A percentile compares a stretch with the other conserved stretches of the same genome.
phyloP scores from a whole-genome alignment of 2,113 vertebrate species.

The Vireo altiloquus region DNA sequence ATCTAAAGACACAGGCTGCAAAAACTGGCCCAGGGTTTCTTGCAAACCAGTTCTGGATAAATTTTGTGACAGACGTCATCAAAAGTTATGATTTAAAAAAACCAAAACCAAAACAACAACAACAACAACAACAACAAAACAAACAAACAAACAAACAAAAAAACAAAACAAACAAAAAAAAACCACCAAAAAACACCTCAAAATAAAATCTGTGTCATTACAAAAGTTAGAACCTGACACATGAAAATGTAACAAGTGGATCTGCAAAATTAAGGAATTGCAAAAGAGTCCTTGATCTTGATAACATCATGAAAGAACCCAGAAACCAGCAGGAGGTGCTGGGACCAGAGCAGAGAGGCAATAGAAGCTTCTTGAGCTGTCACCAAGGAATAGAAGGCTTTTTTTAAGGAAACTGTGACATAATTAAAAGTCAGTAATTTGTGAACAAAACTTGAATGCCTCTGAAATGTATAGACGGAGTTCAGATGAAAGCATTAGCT shows the following conservation, averaged over 20 bases:
- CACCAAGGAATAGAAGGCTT: background rate
- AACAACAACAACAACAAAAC: too few species aligned
- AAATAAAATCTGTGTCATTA: background rate
- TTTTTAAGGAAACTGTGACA: background rate
- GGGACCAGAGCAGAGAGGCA: background rate
- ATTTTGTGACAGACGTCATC: background rate
- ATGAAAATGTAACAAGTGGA: background rate
- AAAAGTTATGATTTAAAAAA: background rate
- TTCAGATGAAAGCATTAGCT: background rate
- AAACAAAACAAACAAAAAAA: background rate
- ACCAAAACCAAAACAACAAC: background rate
- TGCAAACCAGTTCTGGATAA: background rate
- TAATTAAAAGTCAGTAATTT: background rate
- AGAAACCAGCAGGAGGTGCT: background rate
- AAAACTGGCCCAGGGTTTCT: background rate
- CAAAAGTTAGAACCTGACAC: background rate
- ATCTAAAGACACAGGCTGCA: background rate
- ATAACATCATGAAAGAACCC: background rate
- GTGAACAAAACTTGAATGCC: background rate
- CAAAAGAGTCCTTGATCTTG: background rate
- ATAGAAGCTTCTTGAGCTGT: background rate
- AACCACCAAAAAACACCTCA: background rate
- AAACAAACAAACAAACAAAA: too few species aligned
- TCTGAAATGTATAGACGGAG: background rate
- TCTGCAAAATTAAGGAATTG: background rate